phyloP scores from a whole-genome alignment of 2,113 vertebrate genomes.

The Hippocampus abdominalis region DNA sequence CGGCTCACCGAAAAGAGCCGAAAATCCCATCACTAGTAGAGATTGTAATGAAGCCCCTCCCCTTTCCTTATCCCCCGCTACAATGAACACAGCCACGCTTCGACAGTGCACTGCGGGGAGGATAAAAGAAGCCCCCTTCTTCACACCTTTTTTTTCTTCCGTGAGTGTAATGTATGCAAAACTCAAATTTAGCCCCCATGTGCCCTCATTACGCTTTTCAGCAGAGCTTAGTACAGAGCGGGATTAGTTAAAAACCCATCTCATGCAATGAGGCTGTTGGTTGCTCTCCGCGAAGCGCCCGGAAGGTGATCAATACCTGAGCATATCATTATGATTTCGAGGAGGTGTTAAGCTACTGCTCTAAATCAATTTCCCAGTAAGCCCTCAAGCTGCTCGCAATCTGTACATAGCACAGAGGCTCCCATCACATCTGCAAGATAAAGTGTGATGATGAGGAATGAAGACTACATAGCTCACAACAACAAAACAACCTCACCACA shows the following conservation, averaged over 20 bases:
- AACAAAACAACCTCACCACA: background rate
- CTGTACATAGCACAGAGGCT: slow-evolving; percentile 18
- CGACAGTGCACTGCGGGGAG: slow-evolving; percentile 23
- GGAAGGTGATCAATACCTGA: slow-evolving; percentile 63
- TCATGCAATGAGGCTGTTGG: slow-evolving; percentile 39
- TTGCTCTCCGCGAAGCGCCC: slow-evolving; percentile 45
- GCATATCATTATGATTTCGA: slow-evolving; percentile 69
- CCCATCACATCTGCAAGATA: slow-evolving; percentile 1
- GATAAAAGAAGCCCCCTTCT: slow-evolving; percentile 37
- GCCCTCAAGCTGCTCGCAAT: slow-evolving; percentile 39
- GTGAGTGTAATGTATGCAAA: slow-evolving; percentile 65
- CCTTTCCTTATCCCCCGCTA: slow-evolving; percentile 26
- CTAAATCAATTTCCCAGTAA: slow-evolving; percentile 59
- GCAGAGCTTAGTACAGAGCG: slow-evolving; percentile 35
- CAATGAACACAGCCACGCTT: slow-evolving; percentile 35
- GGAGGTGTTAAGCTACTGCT: slow-evolving; percentile 63
- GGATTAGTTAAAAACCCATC: slow-evolving; percentile 66
- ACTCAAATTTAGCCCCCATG: slow-evolving; percentile 64
- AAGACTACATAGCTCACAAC: no score
- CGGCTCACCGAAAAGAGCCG: no score
- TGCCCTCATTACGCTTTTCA: slow-evolving; percentile 61
- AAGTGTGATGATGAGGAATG: background rate
- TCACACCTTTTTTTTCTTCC: slow-evolving; percentile 24
- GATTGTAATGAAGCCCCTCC: slow-evolving; percentile 37
- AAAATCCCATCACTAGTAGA: no score